These are phyloP conservation scores for Plagiodera versicolora DNA, from an alignment of 2,888 invertebrate genomes.

Conservation along the genomic window DNA sequence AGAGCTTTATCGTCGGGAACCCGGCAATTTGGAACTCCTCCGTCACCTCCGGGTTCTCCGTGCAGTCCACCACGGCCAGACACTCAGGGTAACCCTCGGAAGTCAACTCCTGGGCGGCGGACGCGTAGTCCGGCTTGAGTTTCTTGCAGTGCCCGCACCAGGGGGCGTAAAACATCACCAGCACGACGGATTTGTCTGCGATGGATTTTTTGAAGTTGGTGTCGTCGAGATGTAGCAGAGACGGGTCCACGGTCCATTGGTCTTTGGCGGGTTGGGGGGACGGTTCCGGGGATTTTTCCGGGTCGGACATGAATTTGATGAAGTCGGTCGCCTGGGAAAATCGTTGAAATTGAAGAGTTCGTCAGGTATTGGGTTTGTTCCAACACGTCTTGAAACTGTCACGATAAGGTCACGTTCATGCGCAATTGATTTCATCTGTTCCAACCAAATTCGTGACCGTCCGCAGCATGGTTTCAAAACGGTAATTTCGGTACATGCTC, in stretches of 20 bases:
- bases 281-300: constrained; percentile 51
- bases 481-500: no score
- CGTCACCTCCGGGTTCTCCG: constrained; percentile 62
- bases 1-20: constrained; percentile 70
- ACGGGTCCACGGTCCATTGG: constrained; percentile 55
- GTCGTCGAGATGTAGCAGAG: constrained; percentile 60
- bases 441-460: no score
- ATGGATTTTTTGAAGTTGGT: constrained; percentile 63
- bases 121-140: constrained; percentile 68
- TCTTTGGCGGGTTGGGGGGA: constrained; percentile 43
- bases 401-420: no score
- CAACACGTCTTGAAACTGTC: no score
- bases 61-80: constrained; percentile 68
- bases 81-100: constrained; percentile 48
- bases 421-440: no score
- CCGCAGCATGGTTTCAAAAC: no score
- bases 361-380: no score
- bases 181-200: constrained; percentile 61
- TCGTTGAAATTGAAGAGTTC: no score
- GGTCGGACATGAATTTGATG: constrained; percentile 63
- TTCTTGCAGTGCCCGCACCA: constrained; percentile 76
- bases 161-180: constrained; percentile 79
- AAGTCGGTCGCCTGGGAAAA: constrained; percentile 66
- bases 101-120: constrained; percentile 58
- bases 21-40: constrained; percentile 64